phyloP scores from a whole-genome alignment of 2,888 invertebrate genomes.

The Scaptomyza polygonia region DNA sequence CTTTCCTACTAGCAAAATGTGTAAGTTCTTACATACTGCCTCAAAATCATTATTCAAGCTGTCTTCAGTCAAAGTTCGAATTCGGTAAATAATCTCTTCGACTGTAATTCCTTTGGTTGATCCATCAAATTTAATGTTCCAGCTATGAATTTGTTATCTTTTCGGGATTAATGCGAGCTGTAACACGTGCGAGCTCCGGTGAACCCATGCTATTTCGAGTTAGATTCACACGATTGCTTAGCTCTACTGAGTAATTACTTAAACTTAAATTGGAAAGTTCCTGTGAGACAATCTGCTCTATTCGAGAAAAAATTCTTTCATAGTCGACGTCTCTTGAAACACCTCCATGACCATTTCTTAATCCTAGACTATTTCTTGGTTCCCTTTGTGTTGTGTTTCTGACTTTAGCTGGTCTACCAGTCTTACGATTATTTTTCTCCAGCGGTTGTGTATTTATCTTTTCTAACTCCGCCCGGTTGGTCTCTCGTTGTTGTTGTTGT shows the following conservation, averaged over 20 bases:
- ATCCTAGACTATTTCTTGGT: background rate
- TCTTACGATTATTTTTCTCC: background rate
- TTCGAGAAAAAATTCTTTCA: background rate
- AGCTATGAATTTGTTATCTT: conserved; percentile 1
- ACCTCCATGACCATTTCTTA: background rate
- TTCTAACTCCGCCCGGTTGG: background rate
- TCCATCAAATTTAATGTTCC: conserved; percentile 3
- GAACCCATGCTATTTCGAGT: background rate
- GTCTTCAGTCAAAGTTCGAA: too few species aligned
- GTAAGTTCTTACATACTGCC: too few species aligned
- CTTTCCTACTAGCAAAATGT: too few species aligned
- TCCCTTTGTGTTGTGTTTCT: background rate
- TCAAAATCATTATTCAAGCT: too few species aligned
- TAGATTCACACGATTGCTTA: background rate
- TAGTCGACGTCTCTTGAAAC: background rate
- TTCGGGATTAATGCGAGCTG: background rate
- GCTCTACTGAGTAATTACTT: background rate
- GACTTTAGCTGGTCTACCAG: background rate
- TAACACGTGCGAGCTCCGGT: conserved; percentile 1
- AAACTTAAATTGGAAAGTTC: background rate
- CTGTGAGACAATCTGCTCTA: background rate
- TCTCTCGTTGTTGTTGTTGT: too few species aligned
- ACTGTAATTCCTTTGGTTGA: conserved; percentile 1
- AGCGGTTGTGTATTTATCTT: background rate
- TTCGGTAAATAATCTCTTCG: too few species aligned